Percentiles rank a stretch among this genome's conserved stretches.
Evolutionary conservation across 2,888 invertebrate genomes (phyloP).

Genomic region (Plagodis pulveraria): DNA sequence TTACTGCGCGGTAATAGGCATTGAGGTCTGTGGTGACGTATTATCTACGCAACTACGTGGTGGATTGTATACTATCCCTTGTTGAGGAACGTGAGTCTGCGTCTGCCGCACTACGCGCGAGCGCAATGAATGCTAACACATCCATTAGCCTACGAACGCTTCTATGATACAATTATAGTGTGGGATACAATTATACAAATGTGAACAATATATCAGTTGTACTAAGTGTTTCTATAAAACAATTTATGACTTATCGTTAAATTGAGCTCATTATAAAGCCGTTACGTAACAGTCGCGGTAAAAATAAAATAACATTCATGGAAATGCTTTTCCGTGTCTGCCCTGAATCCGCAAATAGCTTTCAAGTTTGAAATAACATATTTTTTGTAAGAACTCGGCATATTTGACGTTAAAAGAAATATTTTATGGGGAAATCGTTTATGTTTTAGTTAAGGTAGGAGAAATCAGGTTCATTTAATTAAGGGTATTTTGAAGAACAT

Average conservation of each 20-base stretch:
- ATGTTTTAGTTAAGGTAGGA: too few species aligned
- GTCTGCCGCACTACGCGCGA: neutral
- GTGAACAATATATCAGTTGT: slow-evolving; percentile 7
- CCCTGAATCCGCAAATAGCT: slow-evolving; percentile 4
- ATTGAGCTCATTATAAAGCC: slow-evolving; percentile 6
- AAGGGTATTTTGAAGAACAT: too few species aligned
- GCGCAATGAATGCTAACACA: neutral
- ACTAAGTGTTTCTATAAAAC: slow-evolving; percentile 3
- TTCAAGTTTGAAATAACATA: slow-evolving; percentile 3
- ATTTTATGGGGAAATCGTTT: too few species aligned
- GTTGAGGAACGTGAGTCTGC: slow-evolving; percentile 2
- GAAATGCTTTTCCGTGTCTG: slow-evolving; percentile 8
- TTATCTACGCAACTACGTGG: slow-evolving; percentile 46
- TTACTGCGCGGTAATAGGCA: slow-evolving; percentile 43
- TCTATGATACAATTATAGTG: slow-evolving; percentile 13
- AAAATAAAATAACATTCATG: slow-evolving; percentile 10
- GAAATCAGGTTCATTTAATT: too few species aligned
- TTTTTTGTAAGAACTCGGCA: too few species aligned
- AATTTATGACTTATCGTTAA: slow-evolving; percentile 7
- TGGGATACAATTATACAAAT: slow-evolving; percentile 12
- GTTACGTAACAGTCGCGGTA: slow-evolving; percentile 5
- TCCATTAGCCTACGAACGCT: slow-evolving; percentile 3
- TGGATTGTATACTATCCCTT: slow-evolving; percentile 3
- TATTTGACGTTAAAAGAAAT: too few species aligned
- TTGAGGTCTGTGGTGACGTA: slow-evolving; percentile 51